Evolutionary conservation across 2,888 invertebrate genomes (phyloP), one percentile per base, ranked within the genome.

Genomic region (Bombylius discolor): DNA sequence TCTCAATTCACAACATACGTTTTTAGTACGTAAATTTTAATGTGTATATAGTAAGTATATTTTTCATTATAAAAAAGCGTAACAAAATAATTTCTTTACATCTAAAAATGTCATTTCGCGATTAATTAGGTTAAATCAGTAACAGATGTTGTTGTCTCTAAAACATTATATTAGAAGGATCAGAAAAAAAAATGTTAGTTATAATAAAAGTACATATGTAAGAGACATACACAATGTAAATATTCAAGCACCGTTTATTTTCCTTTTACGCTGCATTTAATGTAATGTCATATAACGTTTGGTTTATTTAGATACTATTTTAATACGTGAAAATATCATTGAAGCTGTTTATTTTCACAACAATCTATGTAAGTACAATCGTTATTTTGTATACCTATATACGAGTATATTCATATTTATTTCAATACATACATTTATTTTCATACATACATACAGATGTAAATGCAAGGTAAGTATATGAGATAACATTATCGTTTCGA

Each of bases 101-200:
- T 23, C 23, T 23, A 23, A 23, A 23, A 23, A 23, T 23, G 39
- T 4, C 53, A 52, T 51, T 49, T 57, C 60, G 65, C 68, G 66
- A 70, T 70, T 73, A 74, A 75, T 75, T 74, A 74, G 73, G 69
- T 68, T 73, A 71, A 74, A 74, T 75, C 73, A 74, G 74, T 73
- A 73, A 70, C 74, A 74, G 73, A 73, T 73, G 73, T 72, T 69
- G 68, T 58, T 47, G 57, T 56, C 56, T 56, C 56, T 51, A 55
- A 55, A 55, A 55, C 55, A 55, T 55, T 55, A 49, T 46, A 23
- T 23, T 23, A 23, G 23, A 23, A 23, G 23, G 23, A 23, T 23
- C 23, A 23, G 23, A 3, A 23, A 23, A 23, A 23, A 23, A 23
- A 23, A 23, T 54, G 50, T 50, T 39, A 33, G n/a, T 7, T 47